Evolutionary conservation across 37 sponge, comb jelly and placozoan genomes (phyloP).

Genomic region (Cladorhizidae sp.): DNA sequence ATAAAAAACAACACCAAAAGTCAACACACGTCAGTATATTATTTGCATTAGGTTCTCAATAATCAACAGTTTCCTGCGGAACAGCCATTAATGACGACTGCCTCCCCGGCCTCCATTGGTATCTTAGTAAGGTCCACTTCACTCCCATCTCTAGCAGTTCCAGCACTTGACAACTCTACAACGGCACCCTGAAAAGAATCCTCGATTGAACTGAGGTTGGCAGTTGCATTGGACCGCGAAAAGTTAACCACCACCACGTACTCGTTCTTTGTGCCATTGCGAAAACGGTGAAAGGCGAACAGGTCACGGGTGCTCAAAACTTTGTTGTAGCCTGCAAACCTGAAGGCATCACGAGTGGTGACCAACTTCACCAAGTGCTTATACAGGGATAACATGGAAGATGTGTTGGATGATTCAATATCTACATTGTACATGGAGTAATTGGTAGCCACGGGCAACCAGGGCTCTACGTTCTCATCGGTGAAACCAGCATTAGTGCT

Average conservation of each 20-base stretch:
- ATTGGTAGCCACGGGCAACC: constrained; percentile 83
- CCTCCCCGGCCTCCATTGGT: constrained; percentile 32
- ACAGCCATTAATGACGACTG: constrained; percentile 35
- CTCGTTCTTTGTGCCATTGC: constrained; percentile 11
- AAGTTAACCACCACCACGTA: constrained; percentile 70
- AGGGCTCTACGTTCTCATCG: constrained; percentile 24
- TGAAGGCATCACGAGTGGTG: constrained; percentile 18
- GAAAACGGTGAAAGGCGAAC: constrained; percentile 57
- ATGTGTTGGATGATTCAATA: constrained; percentile 26
- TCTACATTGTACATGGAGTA: constrained; percentile 62
- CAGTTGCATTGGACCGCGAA: constrained; percentile 1
- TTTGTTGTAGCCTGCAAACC: constrained; percentile 17
- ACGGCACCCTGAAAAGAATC: neutral
- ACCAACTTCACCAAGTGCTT: constrained; percentile 43
- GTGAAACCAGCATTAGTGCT: constrained; percentile 81
- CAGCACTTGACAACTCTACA: constrained; percentile 8
- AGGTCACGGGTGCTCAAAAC: constrained; percentile 34
- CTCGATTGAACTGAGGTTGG: neutral
- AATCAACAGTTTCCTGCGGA: neutral
- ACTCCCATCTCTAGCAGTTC: constrained; percentile 1
- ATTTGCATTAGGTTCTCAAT: neutral
- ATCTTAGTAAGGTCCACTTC: constrained; percentile 7
- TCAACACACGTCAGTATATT: no score
- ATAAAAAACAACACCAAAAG: no score
- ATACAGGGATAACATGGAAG: constrained; percentile 66